Conservation (phyloP, 2,113 vertebrate species). For the Mesoclemmys tuberculata region DNA sequence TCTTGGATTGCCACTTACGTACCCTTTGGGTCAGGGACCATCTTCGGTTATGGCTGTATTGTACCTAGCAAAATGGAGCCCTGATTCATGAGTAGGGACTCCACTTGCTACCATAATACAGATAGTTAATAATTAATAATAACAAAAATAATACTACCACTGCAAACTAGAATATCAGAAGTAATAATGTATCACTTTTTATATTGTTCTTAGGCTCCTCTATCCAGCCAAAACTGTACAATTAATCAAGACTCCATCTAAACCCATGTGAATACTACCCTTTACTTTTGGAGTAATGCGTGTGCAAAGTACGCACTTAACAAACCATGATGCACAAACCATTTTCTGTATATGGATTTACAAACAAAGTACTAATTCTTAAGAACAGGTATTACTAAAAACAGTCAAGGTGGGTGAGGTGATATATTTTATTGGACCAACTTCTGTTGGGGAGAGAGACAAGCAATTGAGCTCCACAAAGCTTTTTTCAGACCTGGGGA, state of each 20-base stretch:
- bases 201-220: neutral
- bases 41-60: neutral
- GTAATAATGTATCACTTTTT: neutral
- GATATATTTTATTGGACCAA: neutral
- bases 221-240: neutral
- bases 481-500: neutral
- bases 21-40: neutral
- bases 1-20: neutral
- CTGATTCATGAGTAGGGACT: neutral
- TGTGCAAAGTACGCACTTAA: neutral
- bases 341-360: neutral
- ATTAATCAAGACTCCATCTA: neutral
- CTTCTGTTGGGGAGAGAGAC: neutral
- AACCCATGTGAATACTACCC: neutral
- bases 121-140: neutral
- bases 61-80: neutral
- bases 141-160: neutral
- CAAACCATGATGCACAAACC: neutral
- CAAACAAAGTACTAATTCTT: neutral
- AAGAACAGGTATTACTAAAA: neutral
- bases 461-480: neutral
- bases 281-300: neutral
- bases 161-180: neutral
- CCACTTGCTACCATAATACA: accelerated
- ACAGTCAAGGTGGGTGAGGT: neutral